phyloP scores from a whole-genome alignment of 2,113 vertebrate genomes.

The Motacilla alba region DNA sequence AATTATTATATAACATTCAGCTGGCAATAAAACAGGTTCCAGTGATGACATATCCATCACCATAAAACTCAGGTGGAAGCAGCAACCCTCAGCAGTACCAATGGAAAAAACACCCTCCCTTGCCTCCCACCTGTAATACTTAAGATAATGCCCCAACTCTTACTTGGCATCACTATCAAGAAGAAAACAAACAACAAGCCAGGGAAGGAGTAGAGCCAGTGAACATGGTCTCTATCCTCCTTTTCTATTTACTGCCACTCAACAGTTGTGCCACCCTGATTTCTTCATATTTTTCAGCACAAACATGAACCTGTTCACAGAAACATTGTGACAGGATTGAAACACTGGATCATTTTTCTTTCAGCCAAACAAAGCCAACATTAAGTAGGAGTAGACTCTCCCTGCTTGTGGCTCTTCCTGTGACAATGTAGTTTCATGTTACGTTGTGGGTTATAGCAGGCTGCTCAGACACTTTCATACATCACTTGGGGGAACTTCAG shows the following conservation, averaged over 20 bases:
- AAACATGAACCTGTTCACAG: not conserved
- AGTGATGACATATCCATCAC: not conserved
- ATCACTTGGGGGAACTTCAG: not conserved
- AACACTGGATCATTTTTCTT: not conserved
- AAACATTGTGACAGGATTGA: not conserved
- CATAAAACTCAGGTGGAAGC: not conserved
- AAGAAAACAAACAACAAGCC: not conserved
- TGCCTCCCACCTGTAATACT: not conserved
- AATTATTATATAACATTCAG: not conserved
- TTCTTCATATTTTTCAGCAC: not conserved
- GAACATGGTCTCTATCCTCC: not conserved
- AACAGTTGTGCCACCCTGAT: not conserved
- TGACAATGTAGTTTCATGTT: not conserved
- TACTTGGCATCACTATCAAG: not conserved
- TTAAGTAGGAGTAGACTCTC: not conserved
- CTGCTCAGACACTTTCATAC: not conserved
- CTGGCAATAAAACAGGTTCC: not conserved
- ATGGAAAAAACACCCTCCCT: not conserved
- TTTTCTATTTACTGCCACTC: not conserved
- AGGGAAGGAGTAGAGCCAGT: not conserved
- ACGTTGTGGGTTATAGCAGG: rapidly evolving
- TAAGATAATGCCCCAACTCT: not conserved
- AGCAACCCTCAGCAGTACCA: not conserved
- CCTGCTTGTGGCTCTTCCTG: not conserved
- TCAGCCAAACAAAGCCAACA: rapidly evolving